Percentiles rank a stretch among this genome's conserved stretches.
Evolutionary conservation across 2,888 invertebrate species (phyloP).

Genomic region (Empis livida): DNA sequence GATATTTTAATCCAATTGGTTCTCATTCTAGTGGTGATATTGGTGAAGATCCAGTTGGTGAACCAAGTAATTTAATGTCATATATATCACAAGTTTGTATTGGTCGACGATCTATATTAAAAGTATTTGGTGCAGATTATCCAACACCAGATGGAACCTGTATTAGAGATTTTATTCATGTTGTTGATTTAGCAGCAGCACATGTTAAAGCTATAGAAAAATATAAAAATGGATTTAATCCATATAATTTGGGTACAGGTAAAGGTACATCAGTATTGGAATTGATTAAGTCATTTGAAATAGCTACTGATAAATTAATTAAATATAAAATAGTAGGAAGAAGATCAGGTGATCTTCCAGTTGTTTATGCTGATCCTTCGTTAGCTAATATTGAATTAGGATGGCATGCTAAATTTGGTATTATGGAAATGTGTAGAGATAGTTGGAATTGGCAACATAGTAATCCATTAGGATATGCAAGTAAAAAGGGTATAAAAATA

Average conservation of each 20-base stretch:
- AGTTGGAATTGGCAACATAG: constrained; percentile 84
- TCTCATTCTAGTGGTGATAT: constrained; percentile 79
- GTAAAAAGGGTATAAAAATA: too few relatives aligned
- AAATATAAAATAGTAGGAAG: constrained; percentile 58
- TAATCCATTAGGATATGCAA: constrained; percentile 63
- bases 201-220: constrained; percentile 76
- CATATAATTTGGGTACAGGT: constrained; percentile 79
- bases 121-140: constrained; percentile 78
- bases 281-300: constrained; percentile 70
- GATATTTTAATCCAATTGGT: constrained; percentile 91
- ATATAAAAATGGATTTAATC: constrained; percentile 40
- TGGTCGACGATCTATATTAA: constrained; percentile 64
- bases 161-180: constrained; percentile 85
- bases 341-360: constrained; percentile 62
- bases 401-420: constrained; percentile 67
- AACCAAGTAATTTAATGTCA: constrained; percentile 85
- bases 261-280: constrained; percentile 72
- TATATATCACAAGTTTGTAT: constrained; percentile 80
- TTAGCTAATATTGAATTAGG: constrained; percentile 56
- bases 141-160: constrained; percentile 80
- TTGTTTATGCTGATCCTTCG: constrained; percentile 63
- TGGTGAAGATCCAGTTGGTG: constrained; percentile 83
- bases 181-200: constrained; percentile 78
- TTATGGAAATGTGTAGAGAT: constrained; percentile 74
- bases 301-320: constrained; percentile 64